These are phyloP conservation scores for Acrocephalus kingi DNA, from an alignment of 2,113 vertebrate genomes.

Conservation along the genomic window DNA sequence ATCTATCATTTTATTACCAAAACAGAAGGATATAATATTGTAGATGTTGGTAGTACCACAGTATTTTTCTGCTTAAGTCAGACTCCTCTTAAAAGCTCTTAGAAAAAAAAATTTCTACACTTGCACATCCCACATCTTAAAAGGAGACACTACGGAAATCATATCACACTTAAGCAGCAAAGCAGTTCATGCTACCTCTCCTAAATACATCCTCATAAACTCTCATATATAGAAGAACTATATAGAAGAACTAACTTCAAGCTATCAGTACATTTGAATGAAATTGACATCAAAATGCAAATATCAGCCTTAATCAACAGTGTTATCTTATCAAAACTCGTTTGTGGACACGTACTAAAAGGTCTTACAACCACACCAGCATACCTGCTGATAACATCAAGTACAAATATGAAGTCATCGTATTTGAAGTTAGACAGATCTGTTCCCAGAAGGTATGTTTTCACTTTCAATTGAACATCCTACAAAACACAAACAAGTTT, in stretches of 20 bases:
- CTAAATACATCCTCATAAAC: background rate
- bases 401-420: conserved; percentile 97
- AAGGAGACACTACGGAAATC: background rate
- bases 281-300: background rate
- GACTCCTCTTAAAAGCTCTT: background rate
- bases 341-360: background rate
- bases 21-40: background rate
- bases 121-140: background rate
- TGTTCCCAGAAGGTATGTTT: conserved; percentile 95
- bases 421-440: conserved; percentile 99
- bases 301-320: background rate
- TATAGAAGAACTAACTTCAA: background rate
- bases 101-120: background rate
- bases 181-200: background rate
- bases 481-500: conserved; percentile 64
- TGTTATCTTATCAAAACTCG: background rate
- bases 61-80: background rate
- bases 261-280: background rate
- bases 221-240: background rate
- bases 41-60: background rate
- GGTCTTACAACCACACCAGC: background rate
- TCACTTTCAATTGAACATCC: conserved; percentile 98
- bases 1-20: background rate
- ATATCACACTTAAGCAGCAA: background rate
- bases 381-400: conserved; percentile 98